phyloP scores from a whole-genome alignment of 2,113 vertebrate genomes.

The Nycticorax nycticorax region DNA sequence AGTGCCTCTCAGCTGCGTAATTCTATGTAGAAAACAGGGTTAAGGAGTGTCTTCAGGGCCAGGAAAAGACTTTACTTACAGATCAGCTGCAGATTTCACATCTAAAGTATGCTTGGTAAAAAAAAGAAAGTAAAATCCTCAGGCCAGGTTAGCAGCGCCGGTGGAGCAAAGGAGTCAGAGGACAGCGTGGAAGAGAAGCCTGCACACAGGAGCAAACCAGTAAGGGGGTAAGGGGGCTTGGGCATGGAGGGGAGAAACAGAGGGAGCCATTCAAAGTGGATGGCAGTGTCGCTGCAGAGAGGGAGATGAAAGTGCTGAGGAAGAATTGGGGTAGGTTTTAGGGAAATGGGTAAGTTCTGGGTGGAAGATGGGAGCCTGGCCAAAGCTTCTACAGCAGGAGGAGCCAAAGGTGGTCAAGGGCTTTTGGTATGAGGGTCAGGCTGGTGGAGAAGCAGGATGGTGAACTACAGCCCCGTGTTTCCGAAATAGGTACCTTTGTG shows the following conservation, averaged over 20 bases:
- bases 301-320: not conserved
- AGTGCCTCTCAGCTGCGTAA: not conserved
- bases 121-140: not conserved
- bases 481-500: not conserved
- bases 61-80: not conserved
- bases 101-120: not conserved
- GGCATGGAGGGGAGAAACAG: not conserved
- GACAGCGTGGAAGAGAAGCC: not conserved
- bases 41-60: constrained; percentile 11
- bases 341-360: not conserved
- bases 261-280: not conserved
- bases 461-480: not conserved
- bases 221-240: not conserved
- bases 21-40: not conserved
- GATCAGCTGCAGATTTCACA: constrained; percentile 4
- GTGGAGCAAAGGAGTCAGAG: not conserved
- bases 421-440: not conserved
- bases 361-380: not conserved
- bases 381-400: not conserved
- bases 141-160: not conserved
- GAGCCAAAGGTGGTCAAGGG: not conserved
- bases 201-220: not conserved
- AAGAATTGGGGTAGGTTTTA: not conserved
- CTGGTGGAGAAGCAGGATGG: not conserved
- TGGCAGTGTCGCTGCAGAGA: not conserved